phyloP scores from a whole-genome alignment of 2,113 vertebrate species.

The Spermophilus dauricus region DNA sequence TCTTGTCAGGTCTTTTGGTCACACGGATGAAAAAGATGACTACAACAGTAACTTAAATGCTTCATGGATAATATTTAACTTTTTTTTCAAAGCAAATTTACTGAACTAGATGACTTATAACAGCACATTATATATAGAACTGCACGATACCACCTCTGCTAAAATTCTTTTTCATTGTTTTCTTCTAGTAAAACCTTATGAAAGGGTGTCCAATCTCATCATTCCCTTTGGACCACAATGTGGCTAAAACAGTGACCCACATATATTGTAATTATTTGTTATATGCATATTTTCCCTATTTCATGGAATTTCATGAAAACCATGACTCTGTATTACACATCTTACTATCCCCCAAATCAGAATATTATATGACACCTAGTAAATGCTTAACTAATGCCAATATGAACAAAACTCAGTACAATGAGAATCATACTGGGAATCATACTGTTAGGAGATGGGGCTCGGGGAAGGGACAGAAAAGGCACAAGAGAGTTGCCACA shows the following conservation, averaged over 20 bases:
- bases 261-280: not conserved
- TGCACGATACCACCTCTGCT: not conserved
- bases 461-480: too few species aligned
- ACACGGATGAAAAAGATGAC: too few species aligned
- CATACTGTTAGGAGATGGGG: not conserved
- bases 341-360: not conserved
- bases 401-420: not conserved
- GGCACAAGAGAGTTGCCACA: too few species aligned
- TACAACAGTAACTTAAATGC: not conserved
- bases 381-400: not conserved
- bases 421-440: not conserved
- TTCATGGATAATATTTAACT: not conserved
- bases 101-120: not conserved
- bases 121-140: not conserved
- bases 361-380: not conserved
- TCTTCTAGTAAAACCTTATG: not conserved
- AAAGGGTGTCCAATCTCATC: not conserved
- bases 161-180: not conserved
- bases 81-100: not conserved
- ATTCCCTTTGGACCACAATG: not conserved
- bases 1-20: too few species aligned
- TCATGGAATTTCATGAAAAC: not conserved
- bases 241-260: not conserved
- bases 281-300: not conserved
- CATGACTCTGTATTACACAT: not conserved